phyloP scores from a whole-genome alignment of 2,888 invertebrate species.

The Ctena decussata region DNA sequence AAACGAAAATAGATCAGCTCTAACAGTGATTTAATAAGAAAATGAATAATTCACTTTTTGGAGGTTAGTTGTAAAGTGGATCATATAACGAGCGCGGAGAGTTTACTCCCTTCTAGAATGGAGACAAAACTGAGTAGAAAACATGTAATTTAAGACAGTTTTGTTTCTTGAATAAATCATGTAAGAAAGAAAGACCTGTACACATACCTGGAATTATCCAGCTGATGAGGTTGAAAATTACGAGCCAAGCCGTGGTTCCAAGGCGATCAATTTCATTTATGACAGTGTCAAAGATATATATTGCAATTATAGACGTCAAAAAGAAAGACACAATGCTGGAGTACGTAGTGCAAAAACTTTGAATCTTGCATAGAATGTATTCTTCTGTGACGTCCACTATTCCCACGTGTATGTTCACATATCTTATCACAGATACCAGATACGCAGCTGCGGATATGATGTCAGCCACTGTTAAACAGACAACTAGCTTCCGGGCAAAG shows the following conservation, averaged over 20 bases:
- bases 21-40: too few species aligned
- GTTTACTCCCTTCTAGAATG: too few species aligned
- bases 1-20: too few species aligned
- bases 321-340: conserved; percentile 61
- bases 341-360: conserved; percentile 60
- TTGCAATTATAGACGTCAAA: conserved; percentile 55
- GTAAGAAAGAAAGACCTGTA: too few species aligned
- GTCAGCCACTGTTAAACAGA: conserved; percentile 59
- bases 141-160: too few species aligned
- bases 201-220: conserved; percentile 48
- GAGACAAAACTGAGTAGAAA: too few species aligned
- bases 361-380: conserved; percentile 34
- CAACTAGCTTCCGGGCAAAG: conserved; percentile 45
- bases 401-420: neutral
- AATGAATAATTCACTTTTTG: too few species aligned
- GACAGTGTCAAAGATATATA: conserved; percentile 45
- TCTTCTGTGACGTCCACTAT: neutral
- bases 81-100: too few species aligned
- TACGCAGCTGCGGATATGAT: conserved; percentile 43
- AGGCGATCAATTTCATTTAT: neutral
- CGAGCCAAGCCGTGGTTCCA: neutral
- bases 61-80: too few species aligned
- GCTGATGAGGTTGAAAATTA: conserved; percentile 18
- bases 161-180: too few species aligned
- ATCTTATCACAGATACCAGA: neutral